Evolutionary conservation across 1,140 invertebrate species (phyloP).

Genomic region (Brachionus calyciflorus): DNA sequence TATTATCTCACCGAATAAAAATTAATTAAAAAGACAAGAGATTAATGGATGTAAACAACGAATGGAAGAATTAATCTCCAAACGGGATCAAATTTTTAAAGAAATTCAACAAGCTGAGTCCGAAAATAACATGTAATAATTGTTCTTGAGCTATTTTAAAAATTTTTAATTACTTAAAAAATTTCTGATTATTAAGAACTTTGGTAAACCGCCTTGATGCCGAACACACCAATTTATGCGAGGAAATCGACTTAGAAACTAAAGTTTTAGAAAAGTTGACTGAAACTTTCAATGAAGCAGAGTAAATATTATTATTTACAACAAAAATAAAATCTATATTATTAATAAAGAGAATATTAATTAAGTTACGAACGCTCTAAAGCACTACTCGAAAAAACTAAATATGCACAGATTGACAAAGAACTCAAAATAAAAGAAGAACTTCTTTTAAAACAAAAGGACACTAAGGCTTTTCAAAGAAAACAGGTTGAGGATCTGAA

Average conservation of each 20-base stretch:
- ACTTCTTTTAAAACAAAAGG: conserved; percentile 53
- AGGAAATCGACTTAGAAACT: conserved; percentile 55
- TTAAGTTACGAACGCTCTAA: conserved; percentile 58
- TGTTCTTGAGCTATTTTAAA: not conserved
- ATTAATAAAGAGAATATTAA: too few species aligned
- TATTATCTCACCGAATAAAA: too few species aligned
- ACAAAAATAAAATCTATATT: not conserved
- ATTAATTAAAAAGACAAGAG: conserved; percentile 56
- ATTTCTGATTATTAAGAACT: conserved; percentile 50
- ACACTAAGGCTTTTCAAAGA: conserved; percentile 51
- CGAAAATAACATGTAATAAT: conserved; percentile 54
- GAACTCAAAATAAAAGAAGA: conserved; percentile 56
- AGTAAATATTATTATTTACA: conserved; percentile 51
- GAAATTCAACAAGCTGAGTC: conserved; percentile 52
- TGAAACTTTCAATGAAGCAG: conserved; percentile 54
- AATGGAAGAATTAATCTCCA: conserved; percentile 53
- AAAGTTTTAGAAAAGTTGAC: conserved; percentile 53
- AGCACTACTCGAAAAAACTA: conserved; percentile 57
- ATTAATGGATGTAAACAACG: conserved; percentile 54
- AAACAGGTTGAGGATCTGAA: conserved; percentile 54
- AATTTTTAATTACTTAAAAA: not conserved
- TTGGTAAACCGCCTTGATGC: conserved; percentile 52
- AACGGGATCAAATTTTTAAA: conserved; percentile 52
- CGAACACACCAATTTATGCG: conserved; percentile 53
- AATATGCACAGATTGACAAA: conserved; percentile 56